phyloP scores from a whole-genome alignment of 1,140 invertebrate genomes.

The Ips nitidus region DNA sequence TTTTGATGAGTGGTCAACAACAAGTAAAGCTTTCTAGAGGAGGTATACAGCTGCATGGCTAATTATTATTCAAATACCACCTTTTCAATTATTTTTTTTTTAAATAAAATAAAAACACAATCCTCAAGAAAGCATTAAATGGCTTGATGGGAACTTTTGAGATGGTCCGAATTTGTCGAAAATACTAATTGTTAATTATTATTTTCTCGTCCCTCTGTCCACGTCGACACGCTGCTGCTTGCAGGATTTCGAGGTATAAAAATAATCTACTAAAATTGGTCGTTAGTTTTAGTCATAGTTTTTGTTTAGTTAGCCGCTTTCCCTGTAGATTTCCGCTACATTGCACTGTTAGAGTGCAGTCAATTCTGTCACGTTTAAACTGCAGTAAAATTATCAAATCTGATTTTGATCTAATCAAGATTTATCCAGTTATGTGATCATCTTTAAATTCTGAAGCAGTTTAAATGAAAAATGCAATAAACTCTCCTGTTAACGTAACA shows the following conservation, averaged over 20 bases:
- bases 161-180: slow-evolving; percentile 80
- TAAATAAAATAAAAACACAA: slow-evolving; percentile 2
- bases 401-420: too few species aligned
- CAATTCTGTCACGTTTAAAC: slow-evolving; percentile 17
- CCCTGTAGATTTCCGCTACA: slow-evolving; percentile 55
- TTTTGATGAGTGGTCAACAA: slow-evolving; percentile 48
- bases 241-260: slow-evolving; percentile 75
- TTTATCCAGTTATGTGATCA: too few species aligned
- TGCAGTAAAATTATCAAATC: slow-evolving; percentile 14
- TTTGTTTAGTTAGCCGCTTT: slow-evolving; percentile 56
- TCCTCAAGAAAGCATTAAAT: slow-evolving; percentile 29
- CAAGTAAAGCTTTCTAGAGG: slow-evolving; percentile 31
- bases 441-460: slow-evolving; percentile 2
- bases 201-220: slow-evolving; percentile 59
- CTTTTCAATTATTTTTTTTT: neutral
- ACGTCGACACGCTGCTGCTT: slow-evolving; percentile 53
- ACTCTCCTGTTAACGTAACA: neutral
- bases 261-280: slow-evolving; percentile 48
- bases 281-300: slow-evolving; percentile 57
- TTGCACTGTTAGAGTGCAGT: slow-evolving; percentile 36
- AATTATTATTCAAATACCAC: too few species aligned
- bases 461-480: slow-evolving; percentile 6
- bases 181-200: slow-evolving; percentile 47
- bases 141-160: slow-evolving; percentile 85
- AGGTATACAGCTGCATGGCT: neutral